Conservation (phyloP, 2,113 vertebrate species). For the Bubo blakistoni region DNA sequence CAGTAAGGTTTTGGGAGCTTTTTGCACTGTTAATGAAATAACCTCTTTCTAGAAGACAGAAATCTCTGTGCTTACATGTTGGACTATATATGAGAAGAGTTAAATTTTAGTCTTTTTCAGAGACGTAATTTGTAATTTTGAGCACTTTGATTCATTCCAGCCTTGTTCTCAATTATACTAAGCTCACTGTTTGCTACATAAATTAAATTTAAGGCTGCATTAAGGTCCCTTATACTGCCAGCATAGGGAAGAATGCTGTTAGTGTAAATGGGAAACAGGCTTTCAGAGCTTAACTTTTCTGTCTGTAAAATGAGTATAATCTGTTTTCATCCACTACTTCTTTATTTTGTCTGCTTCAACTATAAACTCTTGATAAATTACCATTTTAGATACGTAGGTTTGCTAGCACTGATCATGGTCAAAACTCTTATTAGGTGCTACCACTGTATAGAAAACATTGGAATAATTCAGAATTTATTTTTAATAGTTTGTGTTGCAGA, state of each 20-base stretch:
- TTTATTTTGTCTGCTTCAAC: neutral
- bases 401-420: neutral
- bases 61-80: neutral
- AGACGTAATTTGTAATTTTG: neutral
- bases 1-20: neutral
- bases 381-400: neutral
- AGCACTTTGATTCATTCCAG: neutral
- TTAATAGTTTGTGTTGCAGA: neutral
- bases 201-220: slow-evolving; percentile 9
- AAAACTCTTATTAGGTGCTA: neutral
- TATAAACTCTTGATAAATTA: neutral
- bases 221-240: neutral
- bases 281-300: neutral
- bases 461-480: neutral
- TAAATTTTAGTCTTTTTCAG: neutral
- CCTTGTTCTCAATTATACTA: slow-evolving; percentile 1
- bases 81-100: neutral
- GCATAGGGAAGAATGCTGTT: neutral
- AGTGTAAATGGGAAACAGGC: neutral
- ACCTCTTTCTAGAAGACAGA: neutral
- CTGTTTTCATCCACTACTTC: neutral
- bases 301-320: neutral
- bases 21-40: neutral
- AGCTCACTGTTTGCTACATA: neutral
- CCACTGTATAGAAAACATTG: neutral